Conservation (phyloP, 2,113 vertebrate genomes). For the Cyprinodon brontotheroides region DNA sequence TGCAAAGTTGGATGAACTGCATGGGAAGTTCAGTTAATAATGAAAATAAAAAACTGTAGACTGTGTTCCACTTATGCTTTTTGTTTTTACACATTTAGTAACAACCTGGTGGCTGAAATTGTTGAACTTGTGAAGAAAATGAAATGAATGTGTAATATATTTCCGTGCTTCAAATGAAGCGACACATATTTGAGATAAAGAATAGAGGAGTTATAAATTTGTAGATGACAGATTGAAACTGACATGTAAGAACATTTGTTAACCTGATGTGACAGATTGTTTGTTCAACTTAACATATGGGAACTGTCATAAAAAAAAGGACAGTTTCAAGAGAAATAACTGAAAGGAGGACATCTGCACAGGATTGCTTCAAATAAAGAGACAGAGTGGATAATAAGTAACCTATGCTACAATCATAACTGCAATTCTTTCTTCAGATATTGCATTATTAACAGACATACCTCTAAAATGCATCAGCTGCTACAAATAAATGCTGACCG, state of each 20-base stretch:
- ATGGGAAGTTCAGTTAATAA: not conserved
- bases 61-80: not conserved
- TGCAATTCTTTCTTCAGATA: not conserved
- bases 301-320: not conserved
- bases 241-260: constrained; percentile 4
- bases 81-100: not conserved
- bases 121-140: not conserved
- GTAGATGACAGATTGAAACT: not conserved
- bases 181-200: not conserved
- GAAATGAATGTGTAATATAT: not conserved
- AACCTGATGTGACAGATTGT: constrained; percentile 3
- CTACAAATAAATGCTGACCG: not conserved
- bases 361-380: not conserved
- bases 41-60: not conserved
- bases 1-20: not conserved
- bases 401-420: not conserved
- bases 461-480: not conserved
- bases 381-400: not conserved
- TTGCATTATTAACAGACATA: not conserved
- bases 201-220: not conserved
- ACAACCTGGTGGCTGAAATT: not conserved
- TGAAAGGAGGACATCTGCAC: not conserved
- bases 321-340: not conserved
- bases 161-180: not conserved
- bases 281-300: not conserved